Evolutionary conservation across 2,113 vertebrate species (phyloP), one percentile per base, ranked within the genome.

Genomic region (Sterrhoptilus dennistouni): DNA sequence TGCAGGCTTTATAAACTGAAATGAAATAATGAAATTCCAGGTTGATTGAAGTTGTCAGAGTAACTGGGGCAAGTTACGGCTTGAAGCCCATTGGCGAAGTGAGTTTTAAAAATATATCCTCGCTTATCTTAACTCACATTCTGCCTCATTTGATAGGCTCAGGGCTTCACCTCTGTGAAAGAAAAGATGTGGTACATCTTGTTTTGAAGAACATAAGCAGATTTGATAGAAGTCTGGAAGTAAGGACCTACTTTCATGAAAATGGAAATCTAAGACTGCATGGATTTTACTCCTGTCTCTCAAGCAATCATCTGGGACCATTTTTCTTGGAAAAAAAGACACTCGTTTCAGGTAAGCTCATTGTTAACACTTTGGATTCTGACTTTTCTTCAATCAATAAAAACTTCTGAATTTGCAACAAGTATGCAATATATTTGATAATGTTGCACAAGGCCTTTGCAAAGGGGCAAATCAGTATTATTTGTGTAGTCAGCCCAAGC

Each of bases 121-220:
- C 5, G 11, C 68, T 96, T 89, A 93, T 96, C 93, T 85, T 76
- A 76, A 76, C 27, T 86, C 60, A 56, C 42, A 87, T 78, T 93
- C 90, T 90, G 24, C 66, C n/a, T 85, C 59, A 38, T 90, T 91
- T 77, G 59, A 74, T 80, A 88, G 91, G 47, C 56, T 95, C 44
- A 35, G 52, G 35, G 7, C 29, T 93, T 93, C 81, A 94, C 84
- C 53, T 93, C 66, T 69, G 60, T 5, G 16, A 59, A 83, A 81
- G 27, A 89, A 91, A 85, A 90, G 50, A 90, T 74, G 75, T 83
- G 81, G 54, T 87, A 77, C 77, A 87, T 80, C 82, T 42, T 80
- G 82, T 95, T 94, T 79, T 83, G 87, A 95, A 93, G 90, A 88
- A 88, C 33, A 56, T 88, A 88, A 81, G 76, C 16, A 88, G 89